Percentiles rank a stretch among this genome's conserved stretches.
These are phyloP conservation scores for Scolopax rusticola DNA, from an alignment of 2,797 vertebrate genomes.

Conservation along the genomic window DNA sequence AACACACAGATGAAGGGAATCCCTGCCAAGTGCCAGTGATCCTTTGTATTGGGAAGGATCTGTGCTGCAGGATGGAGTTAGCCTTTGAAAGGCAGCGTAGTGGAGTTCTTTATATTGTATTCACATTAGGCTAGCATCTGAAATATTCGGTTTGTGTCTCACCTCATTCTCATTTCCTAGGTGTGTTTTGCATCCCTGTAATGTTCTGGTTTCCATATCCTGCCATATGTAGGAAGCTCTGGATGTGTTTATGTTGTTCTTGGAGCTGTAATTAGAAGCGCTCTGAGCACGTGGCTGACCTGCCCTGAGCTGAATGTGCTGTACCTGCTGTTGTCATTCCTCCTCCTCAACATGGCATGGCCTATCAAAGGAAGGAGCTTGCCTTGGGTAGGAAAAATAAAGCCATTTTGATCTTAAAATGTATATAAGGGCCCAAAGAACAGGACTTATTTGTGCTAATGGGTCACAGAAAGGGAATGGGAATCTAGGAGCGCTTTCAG, in stretches of 20 bases:
- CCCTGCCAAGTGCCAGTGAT: not conserved
- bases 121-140: not conserved
- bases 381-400: not conserved
- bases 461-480: not conserved
- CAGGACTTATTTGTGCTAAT: not conserved
- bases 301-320: constrained; percentile 41
- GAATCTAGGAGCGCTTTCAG: not conserved
- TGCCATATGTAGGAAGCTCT: constrained; percentile 7
- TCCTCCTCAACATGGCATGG: not conserved
- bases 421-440: not conserved
- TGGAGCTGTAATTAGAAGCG: constrained; percentile 51
- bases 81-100: not conserved
- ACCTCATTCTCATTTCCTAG: not conserved
- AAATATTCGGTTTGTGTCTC: not conserved
- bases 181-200: not conserved
- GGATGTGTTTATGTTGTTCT: not conserved
- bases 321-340: constrained; percentile 57
- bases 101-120: not conserved
- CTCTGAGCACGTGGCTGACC: not conserved
- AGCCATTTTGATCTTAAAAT: constrained; percentile 21
- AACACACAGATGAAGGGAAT: not conserved
- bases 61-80: not conserved
- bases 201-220: not conserved
- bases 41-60: not conserved
- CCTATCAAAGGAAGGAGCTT: constrained; percentile 25